Conservation (phyloP, 2,888 invertebrate genomes). For the Pocota personata region DNA sequence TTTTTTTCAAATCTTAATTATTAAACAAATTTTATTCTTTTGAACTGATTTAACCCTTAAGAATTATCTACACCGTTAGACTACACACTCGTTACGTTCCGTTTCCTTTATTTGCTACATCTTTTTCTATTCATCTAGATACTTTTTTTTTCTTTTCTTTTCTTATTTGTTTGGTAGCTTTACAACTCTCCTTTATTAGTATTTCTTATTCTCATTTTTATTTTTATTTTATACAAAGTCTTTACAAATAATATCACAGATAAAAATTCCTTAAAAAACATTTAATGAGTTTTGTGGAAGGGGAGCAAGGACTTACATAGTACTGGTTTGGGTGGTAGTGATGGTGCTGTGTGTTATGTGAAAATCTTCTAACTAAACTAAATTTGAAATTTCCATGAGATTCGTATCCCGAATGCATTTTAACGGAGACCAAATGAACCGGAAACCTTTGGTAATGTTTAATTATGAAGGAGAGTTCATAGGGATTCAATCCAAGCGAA, state of each 20-base stretch:
- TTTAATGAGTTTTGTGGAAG: conserved; percentile 63
- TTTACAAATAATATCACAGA: conserved; percentile 77
- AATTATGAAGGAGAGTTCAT: conserved; percentile 43
- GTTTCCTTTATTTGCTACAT: conserved; percentile 45
- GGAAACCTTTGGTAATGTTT: conserved; percentile 47
- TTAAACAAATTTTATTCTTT: conserved; percentile 48
- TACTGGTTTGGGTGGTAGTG: background rate
- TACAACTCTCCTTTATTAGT: conserved; percentile 41
- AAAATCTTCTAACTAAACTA: conserved; percentile 10
- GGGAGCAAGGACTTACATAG: background rate
- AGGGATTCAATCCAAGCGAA: conserved; percentile 33
- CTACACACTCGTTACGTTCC: background rate
- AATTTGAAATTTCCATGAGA: conserved; percentile 36
- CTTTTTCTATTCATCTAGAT: conserved; percentile 35
- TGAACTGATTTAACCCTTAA: conserved; percentile 64
- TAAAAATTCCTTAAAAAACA: conserved; percentile 75
- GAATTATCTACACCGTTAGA: conserved; percentile 51
- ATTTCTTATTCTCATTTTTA: conserved; percentile 17
- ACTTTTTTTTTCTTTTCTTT: conserved; percentile 17
- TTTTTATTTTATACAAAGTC: conserved; percentile 63
- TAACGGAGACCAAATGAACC: conserved; percentile 35
- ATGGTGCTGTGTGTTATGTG: background rate
- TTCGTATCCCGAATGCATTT: conserved; percentile 48
- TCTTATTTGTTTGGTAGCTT: conserved; percentile 38
- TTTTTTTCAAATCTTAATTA: conserved; percentile 21